These are phyloP conservation scores for Dinocampus coccinellae DNA, from an alignment of 2,888 invertebrate genomes.

Conservation along the genomic window DNA sequence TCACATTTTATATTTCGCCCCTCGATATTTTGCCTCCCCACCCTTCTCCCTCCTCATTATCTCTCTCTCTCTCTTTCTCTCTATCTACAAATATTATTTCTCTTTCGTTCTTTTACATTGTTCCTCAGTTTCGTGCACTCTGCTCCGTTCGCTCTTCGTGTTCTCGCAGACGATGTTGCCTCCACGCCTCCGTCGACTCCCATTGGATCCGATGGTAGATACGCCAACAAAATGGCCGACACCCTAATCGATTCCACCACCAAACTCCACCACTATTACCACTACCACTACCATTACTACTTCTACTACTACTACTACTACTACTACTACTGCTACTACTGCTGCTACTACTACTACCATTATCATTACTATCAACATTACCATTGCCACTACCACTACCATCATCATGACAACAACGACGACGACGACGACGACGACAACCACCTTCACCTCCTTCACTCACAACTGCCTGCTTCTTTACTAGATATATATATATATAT, in stretches of 20 bases:
- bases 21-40: conserved; percentile 30
- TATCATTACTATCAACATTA: conserved; percentile 32
- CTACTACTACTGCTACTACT: too few relatives aligned
- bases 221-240: conserved; percentile 67
- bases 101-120: conserved; percentile 1
- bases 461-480: neutral
- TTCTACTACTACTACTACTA: conserved; percentile 30
- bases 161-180: conserved; percentile 45
- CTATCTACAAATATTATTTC: neutral
- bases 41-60: neutral
- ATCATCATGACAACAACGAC: conserved; percentile 3
- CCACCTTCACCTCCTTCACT: conserved; percentile 5
- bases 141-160: conserved; percentile 4
- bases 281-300: conserved; percentile 1
- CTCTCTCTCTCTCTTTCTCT: conserved; percentile 10
- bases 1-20: conserved; percentile 23
- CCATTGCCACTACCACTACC: conserved; percentile 28
- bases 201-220: conserved; percentile 51
- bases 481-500: conserved; percentile 1
- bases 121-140: neutral
- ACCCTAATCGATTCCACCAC: conserved; percentile 63
- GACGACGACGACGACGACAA: too few relatives aligned
- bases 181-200: conserved; percentile 59
- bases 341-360: too few relatives aligned
- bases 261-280: conserved; percentile 42